phyloP scores from a whole-genome alignment of 2,797 vertebrate genomes.

The Ammospiza maritima region DNA sequence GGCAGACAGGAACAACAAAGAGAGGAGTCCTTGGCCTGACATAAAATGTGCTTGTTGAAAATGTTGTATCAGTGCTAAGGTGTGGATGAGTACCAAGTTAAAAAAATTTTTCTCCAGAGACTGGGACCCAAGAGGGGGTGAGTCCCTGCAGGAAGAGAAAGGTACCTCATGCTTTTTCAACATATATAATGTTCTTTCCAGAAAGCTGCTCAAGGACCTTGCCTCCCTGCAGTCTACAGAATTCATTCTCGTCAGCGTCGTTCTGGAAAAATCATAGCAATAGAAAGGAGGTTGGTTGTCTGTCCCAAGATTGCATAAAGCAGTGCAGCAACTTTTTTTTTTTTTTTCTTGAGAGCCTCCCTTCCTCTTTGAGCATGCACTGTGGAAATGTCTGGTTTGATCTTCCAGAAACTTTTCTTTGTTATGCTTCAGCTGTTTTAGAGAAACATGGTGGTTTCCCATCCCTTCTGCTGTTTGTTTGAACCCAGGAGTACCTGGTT shows the following conservation, averaged over 20 bases:
- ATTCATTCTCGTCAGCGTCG: background rate
- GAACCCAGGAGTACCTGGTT: background rate
- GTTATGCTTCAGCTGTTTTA: background rate
- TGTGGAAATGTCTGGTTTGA: background rate
- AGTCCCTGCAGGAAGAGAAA: background rate
- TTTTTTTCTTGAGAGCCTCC: background rate
- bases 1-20: background rate
- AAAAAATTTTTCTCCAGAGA: background rate
- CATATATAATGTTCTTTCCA: background rate
- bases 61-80: background rate
- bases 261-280: background rate
- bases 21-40: background rate
- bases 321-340: background rate
- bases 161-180: background rate
- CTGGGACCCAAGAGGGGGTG: background rate
- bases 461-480: background rate
- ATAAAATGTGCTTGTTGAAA: background rate
- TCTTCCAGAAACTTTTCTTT: background rate
- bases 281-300: background rate
- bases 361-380: background rate
- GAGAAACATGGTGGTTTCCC: background rate
- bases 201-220: background rate
- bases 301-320: background rate
- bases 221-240: background rate
- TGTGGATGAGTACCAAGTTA: background rate